phyloP scores from a whole-genome alignment of 2,888 invertebrate species.

The Phanerotoma sp. region DNA sequence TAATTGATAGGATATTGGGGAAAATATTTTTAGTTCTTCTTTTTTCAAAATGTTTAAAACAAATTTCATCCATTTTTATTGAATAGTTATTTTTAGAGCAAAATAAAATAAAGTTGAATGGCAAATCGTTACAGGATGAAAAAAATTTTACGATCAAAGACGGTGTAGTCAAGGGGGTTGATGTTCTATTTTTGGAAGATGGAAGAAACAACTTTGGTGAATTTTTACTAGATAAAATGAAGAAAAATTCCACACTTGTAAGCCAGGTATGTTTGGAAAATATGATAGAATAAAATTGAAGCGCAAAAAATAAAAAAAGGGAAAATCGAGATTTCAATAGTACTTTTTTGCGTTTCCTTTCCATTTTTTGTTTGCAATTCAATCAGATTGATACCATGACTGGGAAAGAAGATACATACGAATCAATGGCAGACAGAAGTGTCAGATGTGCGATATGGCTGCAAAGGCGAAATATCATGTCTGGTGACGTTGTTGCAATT shows the following conservation, averaged over 20 bases:
- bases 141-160: constrained; percentile 31
- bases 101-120: neutral
- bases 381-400: constrained; percentile 39
- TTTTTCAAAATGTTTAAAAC: too few relatives aligned
- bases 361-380: too few relatives aligned
- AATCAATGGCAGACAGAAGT: constrained; percentile 36
- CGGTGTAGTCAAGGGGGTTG: constrained; percentile 34
- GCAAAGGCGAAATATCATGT: constrained; percentile 37
- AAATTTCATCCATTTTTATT: constrained; percentile 18
- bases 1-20: too few relatives aligned
- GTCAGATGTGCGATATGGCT: constrained; percentile 48
- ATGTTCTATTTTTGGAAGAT: neutral
- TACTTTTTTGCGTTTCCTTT: too few relatives aligned
- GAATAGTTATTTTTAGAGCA: neutral
- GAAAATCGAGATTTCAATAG: neutral
- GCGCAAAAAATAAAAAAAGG: neutral
- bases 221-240: constrained; percentile 31
- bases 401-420: constrained; percentile 34
- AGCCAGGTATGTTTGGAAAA: constrained; percentile 36
- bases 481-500: constrained; percentile 39
- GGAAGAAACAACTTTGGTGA: constrained; percentile 33
- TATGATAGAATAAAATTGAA: too few relatives aligned
- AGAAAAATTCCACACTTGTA: constrained; percentile 29
- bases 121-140: neutral
- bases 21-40: too few relatives aligned